Base-by-base conservation (phyloP, 1,140 invertebrate species). In the Zophobas morio region DNA sequence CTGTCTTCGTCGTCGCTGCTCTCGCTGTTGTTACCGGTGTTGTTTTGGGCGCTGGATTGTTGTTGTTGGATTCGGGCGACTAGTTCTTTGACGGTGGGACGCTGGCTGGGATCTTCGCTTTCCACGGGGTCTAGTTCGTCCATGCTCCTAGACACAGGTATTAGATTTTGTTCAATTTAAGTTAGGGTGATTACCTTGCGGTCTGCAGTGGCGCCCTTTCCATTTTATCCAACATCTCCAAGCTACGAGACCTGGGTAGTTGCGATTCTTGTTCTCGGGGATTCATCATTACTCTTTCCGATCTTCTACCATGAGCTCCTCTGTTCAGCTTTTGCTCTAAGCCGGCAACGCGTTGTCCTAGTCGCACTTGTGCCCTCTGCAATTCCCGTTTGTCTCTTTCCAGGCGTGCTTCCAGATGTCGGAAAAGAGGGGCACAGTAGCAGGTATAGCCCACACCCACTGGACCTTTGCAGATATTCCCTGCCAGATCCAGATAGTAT, bases 401-500 rank as follows among this genome's bases (percentile, higher is more conserved):
- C 6, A 98, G 84, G 78, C 94, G 93, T 57, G 95, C 92, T 85
- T 98, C 96, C 84, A 98, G 92, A 76, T 96, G 94, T 77, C 94
- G 91, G 84, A 98, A 94, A 82, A 96, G 93, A 1, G 94, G 94
- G 0, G 91, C 92, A 84, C 92, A 93, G 82, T 92, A 93, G 82
- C 93, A 94, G 4, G 90, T 90, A 82, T 95, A 94, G 0, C 95
- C 94, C 4, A 96, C 94, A 0, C 96, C 96, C 5, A 97, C 92
- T 0, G 96, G 96, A 2, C 97, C 96, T 87, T 98, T 98, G 80
- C 95, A 93, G 71, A 99, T 97, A 84, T 98, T 98, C 1, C 97
- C 97, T n/a, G 96, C 96, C 71, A 99, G 88, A 86, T 99, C 97
- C 70, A 98, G 88, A 86, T 94, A 99, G 86, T 98, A 98, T 84